Conservation (phyloP, 2,797 vertebrate genomes). For the Micropoecilia bifurca region DNA sequence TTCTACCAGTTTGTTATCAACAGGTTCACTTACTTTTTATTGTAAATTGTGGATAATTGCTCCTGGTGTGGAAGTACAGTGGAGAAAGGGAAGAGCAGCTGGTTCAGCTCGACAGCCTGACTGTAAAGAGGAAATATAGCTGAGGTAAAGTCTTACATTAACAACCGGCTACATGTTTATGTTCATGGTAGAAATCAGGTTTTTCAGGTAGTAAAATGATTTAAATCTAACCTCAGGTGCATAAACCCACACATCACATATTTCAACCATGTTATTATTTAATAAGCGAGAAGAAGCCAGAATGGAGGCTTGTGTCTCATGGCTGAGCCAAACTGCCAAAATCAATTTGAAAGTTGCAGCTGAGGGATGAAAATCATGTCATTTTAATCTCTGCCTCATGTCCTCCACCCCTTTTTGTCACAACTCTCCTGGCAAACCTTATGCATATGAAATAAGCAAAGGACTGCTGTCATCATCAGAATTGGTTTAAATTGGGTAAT, state of each 20-base stretch:
- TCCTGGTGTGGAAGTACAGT: conserved; percentile 29
- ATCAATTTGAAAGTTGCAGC: too few species aligned
- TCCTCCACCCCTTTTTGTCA: too few species aligned
- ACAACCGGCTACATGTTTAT: not conserved
- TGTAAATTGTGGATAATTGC: conserved; percentile 63
- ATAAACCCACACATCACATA: not conserved
- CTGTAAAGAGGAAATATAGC: conserved; percentile 37
- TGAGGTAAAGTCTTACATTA: not conserved
- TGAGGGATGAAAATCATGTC: too few species aligned
- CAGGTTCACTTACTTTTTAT: conserved; percentile 39
- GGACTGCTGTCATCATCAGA: not conserved
- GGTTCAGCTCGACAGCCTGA: conserved; percentile 1
- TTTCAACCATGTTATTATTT: not conserved
- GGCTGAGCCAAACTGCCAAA: too few species aligned
- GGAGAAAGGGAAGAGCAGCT: conserved; percentile 17
- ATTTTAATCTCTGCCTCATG: too few species aligned
- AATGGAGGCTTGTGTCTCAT: not conserved
- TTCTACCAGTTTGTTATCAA: conserved; percentile 57
- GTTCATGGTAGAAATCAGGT: not conserved
- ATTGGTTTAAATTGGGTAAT: not conserved
- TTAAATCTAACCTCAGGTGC: not conserved
- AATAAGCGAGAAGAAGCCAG: not conserved
- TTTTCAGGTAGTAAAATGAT: not conserved
- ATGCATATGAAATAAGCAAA: not conserved
- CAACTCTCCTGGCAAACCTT: too few species aligned